Conservation (phyloP, 2,888 invertebrate species). For the Steromphala cineraria region DNA sequence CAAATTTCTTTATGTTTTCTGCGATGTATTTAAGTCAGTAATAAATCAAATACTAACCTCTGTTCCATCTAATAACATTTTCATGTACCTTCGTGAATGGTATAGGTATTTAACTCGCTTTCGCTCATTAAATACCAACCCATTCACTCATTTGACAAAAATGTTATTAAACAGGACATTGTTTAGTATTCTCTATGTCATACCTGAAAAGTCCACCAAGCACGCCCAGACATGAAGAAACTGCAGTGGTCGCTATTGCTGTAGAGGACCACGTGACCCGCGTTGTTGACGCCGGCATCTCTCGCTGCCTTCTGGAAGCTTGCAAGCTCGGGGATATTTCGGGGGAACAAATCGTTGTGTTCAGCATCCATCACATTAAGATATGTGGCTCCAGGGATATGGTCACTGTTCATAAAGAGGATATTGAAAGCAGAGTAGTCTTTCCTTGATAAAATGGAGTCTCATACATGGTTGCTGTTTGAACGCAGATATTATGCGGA, state of each 20-base stretch:
- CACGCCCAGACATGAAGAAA: conserved; percentile 58
- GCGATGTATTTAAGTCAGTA: too few relatives aligned
- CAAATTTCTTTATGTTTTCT: too few relatives aligned
- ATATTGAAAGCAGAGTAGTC: not conserved
- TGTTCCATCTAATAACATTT: too few relatives aligned
- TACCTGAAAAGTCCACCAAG: conserved; percentile 67
- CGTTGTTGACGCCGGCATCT: conserved; percentile 46
- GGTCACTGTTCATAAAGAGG: conserved; percentile 37
- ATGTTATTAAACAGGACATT: too few relatives aligned
- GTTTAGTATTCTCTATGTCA: not conserved
- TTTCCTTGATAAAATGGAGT: not conserved
- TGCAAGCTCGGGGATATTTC: conserved; percentile 52
- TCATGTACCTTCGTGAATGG: too few relatives aligned
- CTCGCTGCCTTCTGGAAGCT: conserved; percentile 47
- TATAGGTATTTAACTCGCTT: too few relatives aligned
- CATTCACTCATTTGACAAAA: too few relatives aligned
- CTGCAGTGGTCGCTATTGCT: conserved; percentile 53
- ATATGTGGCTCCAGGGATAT: conserved; percentile 57
- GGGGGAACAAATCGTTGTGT: conserved; percentile 47
- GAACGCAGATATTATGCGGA: not conserved
- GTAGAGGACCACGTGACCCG: conserved; percentile 57
- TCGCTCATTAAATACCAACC: too few relatives aligned
- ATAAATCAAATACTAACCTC: too few relatives aligned
- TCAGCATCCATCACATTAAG: conserved; percentile 53
- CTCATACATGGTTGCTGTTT: too few relatives aligned